phyloP scores from a whole-genome alignment of 2,888 invertebrate species.

The Ochropleura leucogaster region DNA sequence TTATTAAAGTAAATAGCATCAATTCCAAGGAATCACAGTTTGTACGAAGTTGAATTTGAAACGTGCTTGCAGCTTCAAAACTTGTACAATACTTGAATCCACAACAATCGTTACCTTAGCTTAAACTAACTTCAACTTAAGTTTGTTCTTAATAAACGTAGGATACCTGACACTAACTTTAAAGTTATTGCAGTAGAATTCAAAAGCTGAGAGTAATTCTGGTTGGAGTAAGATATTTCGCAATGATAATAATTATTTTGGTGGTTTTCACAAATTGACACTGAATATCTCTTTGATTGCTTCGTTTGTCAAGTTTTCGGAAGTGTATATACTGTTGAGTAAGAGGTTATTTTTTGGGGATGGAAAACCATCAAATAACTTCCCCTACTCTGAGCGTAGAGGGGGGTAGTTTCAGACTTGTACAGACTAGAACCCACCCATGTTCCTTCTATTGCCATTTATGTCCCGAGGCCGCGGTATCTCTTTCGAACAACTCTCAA shows the following conservation, averaged over 20 bases:
- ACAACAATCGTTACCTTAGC: slow-evolving; percentile 35
- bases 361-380: too few relatives aligned
- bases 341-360: too few relatives aligned
- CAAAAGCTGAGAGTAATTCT: slow-evolving; percentile 27
- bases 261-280: not conserved
- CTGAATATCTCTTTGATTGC: not conserved
- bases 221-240: slow-evolving; percentile 1
- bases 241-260: not conserved
- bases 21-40: slow-evolving; percentile 27
- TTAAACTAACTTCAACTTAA: slow-evolving; percentile 36
- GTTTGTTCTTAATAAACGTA: slow-evolving; percentile 41
- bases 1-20: slow-evolving; percentile 23
- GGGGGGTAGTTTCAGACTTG: too few relatives aligned
- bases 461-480: too few relatives aligned
- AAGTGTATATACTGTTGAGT: too few relatives aligned
- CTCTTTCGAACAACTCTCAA: too few relatives aligned
- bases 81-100: slow-evolving; percentile 44
- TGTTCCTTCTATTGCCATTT: too few relatives aligned
- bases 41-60: slow-evolving; percentile 34
- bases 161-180: slow-evolving; percentile 37
- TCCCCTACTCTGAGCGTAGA: too few relatives aligned
- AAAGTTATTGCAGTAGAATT: slow-evolving; percentile 12
- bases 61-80: slow-evolving; percentile 36
- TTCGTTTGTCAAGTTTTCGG: too few relatives aligned
- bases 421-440: too few relatives aligned